Percentiles rank a stretch among this genome's conserved stretches.
Evolutionary conservation across 2,888 invertebrate species (phyloP).

Genomic region (Idaea biselata): DNA sequence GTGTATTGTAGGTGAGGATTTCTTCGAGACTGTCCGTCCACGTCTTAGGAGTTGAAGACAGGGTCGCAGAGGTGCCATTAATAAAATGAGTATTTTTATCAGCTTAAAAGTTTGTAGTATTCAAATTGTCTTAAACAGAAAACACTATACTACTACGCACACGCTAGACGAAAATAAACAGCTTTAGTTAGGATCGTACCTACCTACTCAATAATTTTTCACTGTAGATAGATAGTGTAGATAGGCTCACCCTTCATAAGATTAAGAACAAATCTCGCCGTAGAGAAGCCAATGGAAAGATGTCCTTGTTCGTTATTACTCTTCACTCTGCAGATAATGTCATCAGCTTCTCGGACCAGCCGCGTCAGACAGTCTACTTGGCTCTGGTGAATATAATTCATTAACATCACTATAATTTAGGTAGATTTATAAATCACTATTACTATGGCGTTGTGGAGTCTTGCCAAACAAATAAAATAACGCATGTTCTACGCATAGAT

Average conservation of each 20-base stretch:
- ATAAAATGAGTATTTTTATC: too few species aligned
- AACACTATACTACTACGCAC: too few species aligned
- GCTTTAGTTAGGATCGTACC: not conserved
- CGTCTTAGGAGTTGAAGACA: too few species aligned
- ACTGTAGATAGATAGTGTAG: not conserved
- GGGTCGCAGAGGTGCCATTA: too few species aligned
- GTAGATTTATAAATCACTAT: not conserved
- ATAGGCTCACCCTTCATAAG: slow-evolving; percentile 60
- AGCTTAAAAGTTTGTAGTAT: too few species aligned
- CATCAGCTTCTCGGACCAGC: slow-evolving; percentile 70
- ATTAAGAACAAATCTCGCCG: slow-evolving; percentile 61
- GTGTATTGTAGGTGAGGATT: too few species aligned
- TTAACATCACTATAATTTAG: not conserved
- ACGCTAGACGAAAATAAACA: too few species aligned
- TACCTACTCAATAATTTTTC: not conserved
- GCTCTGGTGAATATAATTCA: slow-evolving; percentile 33
- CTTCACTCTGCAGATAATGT: slow-evolving; percentile 67
- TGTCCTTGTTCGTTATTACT: slow-evolving; percentile 65
- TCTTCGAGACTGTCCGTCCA: too few species aligned
- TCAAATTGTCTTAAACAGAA: too few species aligned
- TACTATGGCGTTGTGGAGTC: not conserved
- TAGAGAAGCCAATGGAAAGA: slow-evolving; percentile 66
- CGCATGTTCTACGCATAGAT: not conserved
- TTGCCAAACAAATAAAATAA: not conserved
- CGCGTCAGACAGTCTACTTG: slow-evolving; percentile 58